phyloP scores from a whole-genome alignment of 2,113 vertebrate genomes.

The Thinocorus orbignyianus region DNA sequence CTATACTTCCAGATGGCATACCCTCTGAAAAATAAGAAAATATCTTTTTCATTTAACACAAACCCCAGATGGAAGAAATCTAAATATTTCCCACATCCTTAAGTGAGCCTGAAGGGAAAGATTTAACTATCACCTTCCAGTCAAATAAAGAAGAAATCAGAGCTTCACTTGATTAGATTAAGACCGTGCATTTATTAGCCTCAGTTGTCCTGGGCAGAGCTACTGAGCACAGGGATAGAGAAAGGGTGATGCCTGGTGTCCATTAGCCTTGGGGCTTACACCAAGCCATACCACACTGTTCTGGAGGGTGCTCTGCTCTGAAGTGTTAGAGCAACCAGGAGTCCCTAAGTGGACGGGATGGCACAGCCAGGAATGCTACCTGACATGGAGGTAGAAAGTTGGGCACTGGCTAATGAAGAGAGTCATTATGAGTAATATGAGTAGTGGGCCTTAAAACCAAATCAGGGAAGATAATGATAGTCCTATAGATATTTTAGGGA shows the following conservation, averaged over 20 bases:
- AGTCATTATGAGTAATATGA: background rate
- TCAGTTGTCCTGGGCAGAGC: background rate
- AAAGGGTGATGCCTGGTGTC: background rate
- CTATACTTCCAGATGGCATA: conserved; percentile 22
- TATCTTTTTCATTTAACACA: conserved; percentile 2
- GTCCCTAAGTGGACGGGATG: rapidly evolving
- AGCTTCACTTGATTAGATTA: background rate
- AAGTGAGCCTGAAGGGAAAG: background rate
- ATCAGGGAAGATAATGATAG: background rate
- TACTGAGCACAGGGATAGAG: background rate
- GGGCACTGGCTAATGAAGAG: background rate
- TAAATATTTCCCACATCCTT: background rate
- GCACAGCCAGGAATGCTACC: background rate
- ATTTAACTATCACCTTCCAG: background rate
- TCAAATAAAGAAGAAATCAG: background rate
- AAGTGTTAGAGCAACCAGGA: background rate
- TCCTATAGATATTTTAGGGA: background rate
- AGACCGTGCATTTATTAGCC: background rate
- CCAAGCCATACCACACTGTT: rapidly evolving
- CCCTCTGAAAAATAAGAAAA: conserved; percentile 28
- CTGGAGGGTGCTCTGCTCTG: background rate
- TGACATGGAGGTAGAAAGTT: background rate
- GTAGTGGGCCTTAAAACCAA: background rate
- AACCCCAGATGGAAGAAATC: conserved; percentile 39
- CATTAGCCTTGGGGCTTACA: background rate